phyloP scores from a whole-genome alignment of 2,113 vertebrate species.

The Probosciger aterrimus region DNA sequence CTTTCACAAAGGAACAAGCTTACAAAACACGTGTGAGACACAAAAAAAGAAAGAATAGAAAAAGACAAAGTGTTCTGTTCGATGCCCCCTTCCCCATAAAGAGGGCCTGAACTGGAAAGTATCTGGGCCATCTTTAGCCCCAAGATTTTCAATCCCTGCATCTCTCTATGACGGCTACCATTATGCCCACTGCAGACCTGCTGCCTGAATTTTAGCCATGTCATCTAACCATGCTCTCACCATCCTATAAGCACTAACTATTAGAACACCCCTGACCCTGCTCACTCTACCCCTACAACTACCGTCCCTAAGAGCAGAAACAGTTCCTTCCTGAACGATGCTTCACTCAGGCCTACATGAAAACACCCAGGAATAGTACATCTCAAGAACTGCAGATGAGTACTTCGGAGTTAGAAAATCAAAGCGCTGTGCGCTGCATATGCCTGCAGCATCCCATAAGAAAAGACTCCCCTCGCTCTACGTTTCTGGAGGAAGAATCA shows the following conservation, averaged over 20 bases:
- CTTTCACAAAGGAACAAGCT: background rate
- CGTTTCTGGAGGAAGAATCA: background rate
- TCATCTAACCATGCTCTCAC: background rate
- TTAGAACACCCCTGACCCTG: background rate
- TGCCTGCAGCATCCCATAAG: background rate
- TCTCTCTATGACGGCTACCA: background rate
- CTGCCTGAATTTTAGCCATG: constrained; percentile 2
- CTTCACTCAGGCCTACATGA: background rate
- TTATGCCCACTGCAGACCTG: background rate
- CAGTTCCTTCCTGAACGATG: background rate
- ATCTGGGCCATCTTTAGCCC: background rate
- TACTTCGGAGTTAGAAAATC: background rate
- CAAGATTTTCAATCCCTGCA: background rate
- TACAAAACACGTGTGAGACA: background rate
- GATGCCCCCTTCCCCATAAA: rapidly evolving
- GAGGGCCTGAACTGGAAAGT: background rate
- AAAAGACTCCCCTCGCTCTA: background rate
- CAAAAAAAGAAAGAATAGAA: background rate
- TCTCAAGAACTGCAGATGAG: background rate
- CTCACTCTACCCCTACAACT: background rate
- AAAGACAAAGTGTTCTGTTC: background rate
- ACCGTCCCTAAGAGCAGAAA: background rate
- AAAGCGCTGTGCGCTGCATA: background rate
- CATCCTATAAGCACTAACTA: background rate
- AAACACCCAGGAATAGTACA: background rate